Conservation (phyloP, 2,113 vertebrate species). For the Haliaeetus leucogaster region DNA sequence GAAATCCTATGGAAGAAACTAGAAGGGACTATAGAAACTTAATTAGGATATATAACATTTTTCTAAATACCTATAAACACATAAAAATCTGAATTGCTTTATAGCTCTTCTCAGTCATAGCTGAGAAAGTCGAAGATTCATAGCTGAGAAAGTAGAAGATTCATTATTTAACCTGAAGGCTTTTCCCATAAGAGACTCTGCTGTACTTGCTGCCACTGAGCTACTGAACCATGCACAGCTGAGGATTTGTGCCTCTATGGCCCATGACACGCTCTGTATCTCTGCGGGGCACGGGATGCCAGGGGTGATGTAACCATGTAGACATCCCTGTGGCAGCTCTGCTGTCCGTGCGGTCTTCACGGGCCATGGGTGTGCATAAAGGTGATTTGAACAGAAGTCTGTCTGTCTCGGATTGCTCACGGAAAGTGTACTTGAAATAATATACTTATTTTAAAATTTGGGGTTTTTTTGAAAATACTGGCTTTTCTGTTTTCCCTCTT, state of each 20-base stretch:
- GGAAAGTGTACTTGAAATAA: neutral
- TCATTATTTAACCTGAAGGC: neutral
- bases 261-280: fast-evolving
- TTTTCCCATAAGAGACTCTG: neutral
- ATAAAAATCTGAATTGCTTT: neutral
- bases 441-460: neutral
- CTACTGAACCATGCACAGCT: neutral
- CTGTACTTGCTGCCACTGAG: neutral
- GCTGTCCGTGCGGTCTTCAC: fast-evolving
- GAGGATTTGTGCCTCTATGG: neutral
- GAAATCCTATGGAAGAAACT: neutral
- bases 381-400: neutral
- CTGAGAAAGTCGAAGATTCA: neutral
- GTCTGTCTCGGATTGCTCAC: neutral
- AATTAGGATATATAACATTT: slow-evolving; percentile 28
- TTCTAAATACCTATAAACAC: slow-evolving; percentile 32
- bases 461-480: neutral
- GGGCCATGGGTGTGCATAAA: fast-evolving
- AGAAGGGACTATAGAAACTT: neutral
- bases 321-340: neutral
- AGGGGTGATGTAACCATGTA: fast-evolving
- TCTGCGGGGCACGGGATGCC: neutral
- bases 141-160: neutral
- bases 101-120: neutral
- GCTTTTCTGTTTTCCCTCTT: neutral